Conservation (phyloP, 2,797 vertebrate species). For the Chelon auratus region DNA sequence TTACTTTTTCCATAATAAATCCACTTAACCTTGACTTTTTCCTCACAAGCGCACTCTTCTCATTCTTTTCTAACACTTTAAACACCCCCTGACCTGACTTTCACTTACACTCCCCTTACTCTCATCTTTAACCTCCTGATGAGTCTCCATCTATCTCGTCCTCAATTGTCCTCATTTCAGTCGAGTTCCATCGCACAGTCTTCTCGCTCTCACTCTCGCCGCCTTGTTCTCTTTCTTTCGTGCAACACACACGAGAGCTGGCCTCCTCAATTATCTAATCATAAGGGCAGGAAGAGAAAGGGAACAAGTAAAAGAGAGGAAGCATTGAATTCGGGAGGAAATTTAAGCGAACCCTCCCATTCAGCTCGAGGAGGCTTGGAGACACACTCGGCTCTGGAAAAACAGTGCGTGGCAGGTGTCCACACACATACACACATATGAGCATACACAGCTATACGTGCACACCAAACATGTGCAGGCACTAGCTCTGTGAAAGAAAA, state of each 20-base stretch:
- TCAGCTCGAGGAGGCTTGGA: conserved; percentile 7
- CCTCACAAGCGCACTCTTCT: neutral
- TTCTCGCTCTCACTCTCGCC: conserved; percentile 38
- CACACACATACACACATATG: neutral
- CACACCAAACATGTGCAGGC: conserved; percentile 29
- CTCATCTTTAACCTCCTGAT: conserved; percentile 52
- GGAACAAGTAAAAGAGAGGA: conserved; percentile 13
- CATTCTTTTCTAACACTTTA: neutral
- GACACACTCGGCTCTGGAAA: conserved; percentile 4
- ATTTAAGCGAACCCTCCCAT: conserved; percentile 13
- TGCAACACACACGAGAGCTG: conserved; percentile 53
- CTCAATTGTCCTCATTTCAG: conserved; percentile 62
- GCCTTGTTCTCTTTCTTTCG: conserved; percentile 31
- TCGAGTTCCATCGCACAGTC: conserved; percentile 15
- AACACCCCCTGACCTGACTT: conserved; percentile 2
- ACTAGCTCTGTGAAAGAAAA: conserved; percentile 15
- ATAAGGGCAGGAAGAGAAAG: conserved; percentile 31
- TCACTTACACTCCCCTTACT: conserved; percentile 50
- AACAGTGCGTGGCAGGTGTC: conserved; percentile 10
- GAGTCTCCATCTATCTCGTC: conserved; percentile 25
- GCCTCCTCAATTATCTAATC: conserved; percentile 55
- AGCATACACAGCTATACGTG: neutral
- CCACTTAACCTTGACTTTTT: conserved; percentile 7
- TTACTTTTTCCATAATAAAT: conserved; percentile 25
- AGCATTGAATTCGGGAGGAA: conserved; percentile 21